A percentile compares a stretch with the other conserved stretches of the same genome.
Conservation (phyloP, 2,797 vertebrate species). For the Erethizon dorsatum region DNA sequence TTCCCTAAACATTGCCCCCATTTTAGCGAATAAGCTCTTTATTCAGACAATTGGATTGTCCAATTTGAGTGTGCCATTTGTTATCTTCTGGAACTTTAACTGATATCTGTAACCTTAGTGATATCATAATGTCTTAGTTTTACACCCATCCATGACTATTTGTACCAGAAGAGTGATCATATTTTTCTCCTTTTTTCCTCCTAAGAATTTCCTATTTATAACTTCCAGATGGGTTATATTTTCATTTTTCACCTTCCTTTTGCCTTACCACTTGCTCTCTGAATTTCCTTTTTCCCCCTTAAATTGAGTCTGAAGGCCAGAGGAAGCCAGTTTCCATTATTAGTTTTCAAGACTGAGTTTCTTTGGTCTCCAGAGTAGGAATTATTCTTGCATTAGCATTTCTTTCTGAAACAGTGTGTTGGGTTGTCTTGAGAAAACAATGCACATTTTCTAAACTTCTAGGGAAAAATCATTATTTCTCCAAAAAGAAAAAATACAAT, state of each 20-base stretch:
- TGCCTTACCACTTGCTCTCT: conserved; percentile 49
- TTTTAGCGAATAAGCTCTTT: not conserved
- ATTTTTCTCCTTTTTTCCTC: not conserved
- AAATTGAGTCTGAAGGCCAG: conserved; percentile 81
- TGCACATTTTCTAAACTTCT: conserved; percentile 81
- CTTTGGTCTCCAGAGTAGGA: conserved; percentile 87
- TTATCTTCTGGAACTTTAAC: not conserved
- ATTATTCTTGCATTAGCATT: conserved; percentile 87
- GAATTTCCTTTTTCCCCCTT: conserved; percentile 64
- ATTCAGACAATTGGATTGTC: not conserved
- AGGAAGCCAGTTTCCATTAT: conserved; percentile 86
- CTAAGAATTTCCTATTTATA: conserved; percentile 36
- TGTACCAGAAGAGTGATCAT: not conserved
- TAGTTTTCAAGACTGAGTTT: conserved; percentile 87
- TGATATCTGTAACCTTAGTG: not conserved
- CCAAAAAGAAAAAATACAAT: conserved; percentile 75
- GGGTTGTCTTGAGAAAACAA: conserved; percentile 88
- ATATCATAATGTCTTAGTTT: not conserved
- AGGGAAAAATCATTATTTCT: conserved; percentile 79
- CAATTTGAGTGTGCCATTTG: not conserved
- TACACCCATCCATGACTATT: not conserved
- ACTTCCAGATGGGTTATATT: conserved; percentile 10
- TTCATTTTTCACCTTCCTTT: conserved; percentile 43
- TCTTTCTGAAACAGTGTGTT: conserved; percentile 82
- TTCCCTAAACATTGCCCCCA: not conserved